Evolutionary conservation across 2,797 vertebrate genomes (phyloP), one percentile per base, ranked within the genome.

Genomic region (Catharus ustulatus): DNA sequence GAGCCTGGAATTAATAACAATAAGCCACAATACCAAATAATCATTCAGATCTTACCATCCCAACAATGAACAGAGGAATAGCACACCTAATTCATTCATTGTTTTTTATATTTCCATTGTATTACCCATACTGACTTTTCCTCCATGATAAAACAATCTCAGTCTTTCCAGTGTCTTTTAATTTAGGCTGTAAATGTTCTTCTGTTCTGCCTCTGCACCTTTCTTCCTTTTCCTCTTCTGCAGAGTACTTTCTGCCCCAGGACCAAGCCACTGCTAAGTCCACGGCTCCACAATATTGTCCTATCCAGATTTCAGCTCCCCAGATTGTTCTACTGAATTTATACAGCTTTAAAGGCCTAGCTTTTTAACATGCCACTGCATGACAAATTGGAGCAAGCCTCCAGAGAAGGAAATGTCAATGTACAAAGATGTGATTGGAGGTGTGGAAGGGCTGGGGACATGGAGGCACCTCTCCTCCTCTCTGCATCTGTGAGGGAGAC

Each of bases 191-290:
- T n/a, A 71, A 87, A 43, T 6, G 3, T 38, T 74, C 29, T 61
- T 3, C 2, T 19, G 3, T 45, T 58, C 38, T 72, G 9, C 21
- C 19, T 54, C n/a, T 72, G 15, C 2, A 2, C 3, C 10, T 27
- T 48, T 63, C 58, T 38, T 40, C 9, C 27, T 81, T 58, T 58
- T 78, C 36, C 26, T 40, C 19, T 63, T 78, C 62, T 67, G 19
- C 18, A 22, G 9, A 21, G 30, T 38, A 27, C 18, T 46, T 68
- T 62, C 40, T 20, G 43, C 15, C 9, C 21, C 42, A 64, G 48
- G 32, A 61, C 7, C 0, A 1, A 66, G 54, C 15, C 64, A 57
- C 27, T 63, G 43, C 23, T 36, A 4, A 19, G 6, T 66, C 40
- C 45, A 57, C 54, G 7, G 19, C 7, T 14, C 48, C 57, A 20